A percentile compares a stretch with the other conserved stretches of the same genome.
phyloP scores from a whole-genome alignment of 2,113 vertebrate genomes.

The Hippolais icterina region DNA sequence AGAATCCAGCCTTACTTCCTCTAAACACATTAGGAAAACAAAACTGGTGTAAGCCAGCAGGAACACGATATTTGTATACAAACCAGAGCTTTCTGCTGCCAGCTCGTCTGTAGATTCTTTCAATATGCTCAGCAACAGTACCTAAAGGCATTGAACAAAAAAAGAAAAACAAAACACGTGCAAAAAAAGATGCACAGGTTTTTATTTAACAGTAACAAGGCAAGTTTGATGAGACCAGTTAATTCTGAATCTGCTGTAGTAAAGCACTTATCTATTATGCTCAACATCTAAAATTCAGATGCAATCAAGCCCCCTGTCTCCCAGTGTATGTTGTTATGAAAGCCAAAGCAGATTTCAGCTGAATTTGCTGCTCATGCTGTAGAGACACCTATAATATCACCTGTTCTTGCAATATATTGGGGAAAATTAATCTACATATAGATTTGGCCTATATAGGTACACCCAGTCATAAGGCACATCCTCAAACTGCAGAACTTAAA shows the following conservation, averaged over 20 bases:
- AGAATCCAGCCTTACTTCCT: neutral
- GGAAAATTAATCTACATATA: neutral
- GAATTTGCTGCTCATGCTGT: neutral
- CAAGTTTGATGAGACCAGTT: neutral
- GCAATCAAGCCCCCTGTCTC: neutral
- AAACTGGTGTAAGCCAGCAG: neutral
- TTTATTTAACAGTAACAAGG: neutral
- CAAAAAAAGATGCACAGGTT: neutral
- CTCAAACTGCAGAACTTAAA: neutral
- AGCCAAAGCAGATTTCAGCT: neutral
- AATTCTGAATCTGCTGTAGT: neutral
- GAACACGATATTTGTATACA: slow-evolving; percentile 55
- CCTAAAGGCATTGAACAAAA: slow-evolving; percentile 71
- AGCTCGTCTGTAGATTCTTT: slow-evolving; percentile 93
- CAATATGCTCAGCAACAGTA: slow-evolving; percentile 87
- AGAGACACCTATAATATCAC: neutral
- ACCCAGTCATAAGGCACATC: neutral
- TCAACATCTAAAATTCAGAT: neutral
- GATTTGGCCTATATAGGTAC: neutral
- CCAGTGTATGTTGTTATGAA: neutral
- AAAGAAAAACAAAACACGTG: neutral
- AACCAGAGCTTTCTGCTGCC: slow-evolving; percentile 98
- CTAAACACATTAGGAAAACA: neutral
- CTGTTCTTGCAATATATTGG: neutral
- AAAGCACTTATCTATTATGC: neutral